Percentiles rank a stretch among this genome's conserved stretches.
These are phyloP conservation scores for Cervus canadensis DNA, from an alignment of 2,113 vertebrate genomes.

Conservation along the genomic window DNA sequence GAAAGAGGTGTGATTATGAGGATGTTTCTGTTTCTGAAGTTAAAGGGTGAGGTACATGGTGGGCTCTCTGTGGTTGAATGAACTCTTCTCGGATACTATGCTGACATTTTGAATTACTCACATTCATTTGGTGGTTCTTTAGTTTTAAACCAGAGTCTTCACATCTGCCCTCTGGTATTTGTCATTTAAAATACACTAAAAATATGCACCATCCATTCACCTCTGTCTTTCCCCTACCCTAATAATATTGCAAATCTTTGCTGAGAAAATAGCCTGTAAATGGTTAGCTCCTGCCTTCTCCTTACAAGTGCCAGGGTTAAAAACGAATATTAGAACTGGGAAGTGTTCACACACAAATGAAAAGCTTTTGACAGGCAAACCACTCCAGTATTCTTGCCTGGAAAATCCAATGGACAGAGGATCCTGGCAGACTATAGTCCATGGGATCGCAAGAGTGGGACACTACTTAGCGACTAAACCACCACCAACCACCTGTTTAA, in stretches of 20 bases:
- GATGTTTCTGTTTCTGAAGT: not conserved
- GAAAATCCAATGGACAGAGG: not conserved
- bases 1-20: not conserved
- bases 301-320: not conserved
- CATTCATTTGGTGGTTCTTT: not conserved
- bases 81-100: not conserved
- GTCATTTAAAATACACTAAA: not conserved
- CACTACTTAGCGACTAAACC: not conserved
- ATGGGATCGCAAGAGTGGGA: rapidly evolving
- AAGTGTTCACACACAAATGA: not conserved
- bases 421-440: not conserved
- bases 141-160: not conserved
- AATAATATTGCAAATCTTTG: not conserved
- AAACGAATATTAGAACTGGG: not conserved
- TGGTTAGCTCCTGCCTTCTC: not conserved
- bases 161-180: not conserved
- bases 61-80: not conserved
- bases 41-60: not conserved
- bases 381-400: not conserved
- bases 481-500: not conserved
- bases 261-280: not conserved
- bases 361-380: not conserved
- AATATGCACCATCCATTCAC: not conserved
- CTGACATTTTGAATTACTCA: not conserved
- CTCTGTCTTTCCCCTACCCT: not conserved